phyloP scores from a whole-genome alignment of 2,888 invertebrate species.

The Falcaria lacertinaria region DNA sequence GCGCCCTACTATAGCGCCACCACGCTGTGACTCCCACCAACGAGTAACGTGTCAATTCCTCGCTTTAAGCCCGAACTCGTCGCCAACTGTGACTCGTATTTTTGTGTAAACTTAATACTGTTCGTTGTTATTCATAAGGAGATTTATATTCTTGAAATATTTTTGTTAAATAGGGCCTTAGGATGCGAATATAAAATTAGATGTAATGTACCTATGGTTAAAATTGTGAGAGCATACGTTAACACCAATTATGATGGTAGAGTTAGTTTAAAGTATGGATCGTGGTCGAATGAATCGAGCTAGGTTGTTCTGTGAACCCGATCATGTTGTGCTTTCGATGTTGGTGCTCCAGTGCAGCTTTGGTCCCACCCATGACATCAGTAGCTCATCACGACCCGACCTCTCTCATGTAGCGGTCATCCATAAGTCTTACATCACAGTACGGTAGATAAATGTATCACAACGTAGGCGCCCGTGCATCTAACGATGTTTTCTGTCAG shows the following conservation, averaged over 20 bases:
- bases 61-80: conserved; percentile 72
- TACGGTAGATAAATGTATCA: conserved; percentile 78
- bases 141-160: conserved; percentile 75
- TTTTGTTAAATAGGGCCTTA: conserved; percentile 77
- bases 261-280: conserved; percentile 67
- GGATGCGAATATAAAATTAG: conserved; percentile 64
- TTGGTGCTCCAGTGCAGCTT: conserved; percentile 63
- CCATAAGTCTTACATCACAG: conserved; percentile 64
- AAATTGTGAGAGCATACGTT: conserved; percentile 64
- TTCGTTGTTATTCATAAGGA: conserved; percentile 76
- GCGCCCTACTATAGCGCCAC: conserved; percentile 61
- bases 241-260: conserved; percentile 63
- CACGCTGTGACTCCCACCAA: conserved; percentile 57
- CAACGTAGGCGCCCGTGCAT: conserved; percentile 77
- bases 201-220: conserved; percentile 70
- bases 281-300: conserved; percentile 70
- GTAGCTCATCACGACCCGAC: conserved; percentile 62
- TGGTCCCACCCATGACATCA: conserved; percentile 53
- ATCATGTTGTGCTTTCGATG: conserved; percentile 76
- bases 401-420: conserved; percentile 71
- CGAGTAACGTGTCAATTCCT: conserved; percentile 70
- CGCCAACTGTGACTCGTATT: conserved; percentile 70
- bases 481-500: conserved; percentile 45
- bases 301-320: conserved; percentile 59
- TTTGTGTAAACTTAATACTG: conserved; percentile 63